A percentile compares a stretch with the other conserved stretches of the same genome.
Conservation (phyloP, 2,113 vertebrate species). For the Sardina pilchardus region DNA sequence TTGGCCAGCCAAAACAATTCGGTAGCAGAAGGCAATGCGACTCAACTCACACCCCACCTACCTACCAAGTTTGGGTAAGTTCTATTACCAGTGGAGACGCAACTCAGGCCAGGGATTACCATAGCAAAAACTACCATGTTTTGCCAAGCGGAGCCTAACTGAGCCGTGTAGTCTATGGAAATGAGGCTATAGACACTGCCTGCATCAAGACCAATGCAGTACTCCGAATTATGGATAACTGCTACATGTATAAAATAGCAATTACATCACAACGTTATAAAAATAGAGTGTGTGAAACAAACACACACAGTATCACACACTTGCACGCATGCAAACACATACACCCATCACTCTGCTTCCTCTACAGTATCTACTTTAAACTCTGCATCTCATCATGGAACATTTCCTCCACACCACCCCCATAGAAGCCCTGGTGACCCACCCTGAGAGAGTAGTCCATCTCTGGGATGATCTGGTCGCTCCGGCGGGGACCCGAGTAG, state of each 20-base stretch:
- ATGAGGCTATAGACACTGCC: too few species aligned
- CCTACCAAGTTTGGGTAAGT: too few species aligned
- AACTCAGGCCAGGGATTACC: too few species aligned
- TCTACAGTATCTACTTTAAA: neutral
- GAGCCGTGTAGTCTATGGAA: too few species aligned
- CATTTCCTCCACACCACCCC: neutral
- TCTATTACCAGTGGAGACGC: too few species aligned
- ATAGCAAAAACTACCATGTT: too few species aligned
- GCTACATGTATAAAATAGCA: neutral
- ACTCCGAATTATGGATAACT: neutral
- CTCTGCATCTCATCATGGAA: neutral
- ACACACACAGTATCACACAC: neutral
- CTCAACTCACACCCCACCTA: too few species aligned
- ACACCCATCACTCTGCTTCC: neutral
- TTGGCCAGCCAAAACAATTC: too few species aligned
- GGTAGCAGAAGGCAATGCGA: too few species aligned
- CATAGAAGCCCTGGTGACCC: conserved; percentile 47
- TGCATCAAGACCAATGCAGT: neutral
- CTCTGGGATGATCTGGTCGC: conserved; percentile 68
- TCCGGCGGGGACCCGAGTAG: conserved; percentile 52
- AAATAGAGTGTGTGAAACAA: neutral
- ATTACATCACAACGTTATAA: neutral
- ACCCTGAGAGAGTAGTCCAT: conserved; percentile 81
- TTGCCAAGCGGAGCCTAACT: too few species aligned
- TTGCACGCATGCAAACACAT: neutral